These are phyloP conservation scores for Bolborhynchus lineola DNA, from an alignment of 2,113 vertebrate species.

Conservation along the genomic window DNA sequence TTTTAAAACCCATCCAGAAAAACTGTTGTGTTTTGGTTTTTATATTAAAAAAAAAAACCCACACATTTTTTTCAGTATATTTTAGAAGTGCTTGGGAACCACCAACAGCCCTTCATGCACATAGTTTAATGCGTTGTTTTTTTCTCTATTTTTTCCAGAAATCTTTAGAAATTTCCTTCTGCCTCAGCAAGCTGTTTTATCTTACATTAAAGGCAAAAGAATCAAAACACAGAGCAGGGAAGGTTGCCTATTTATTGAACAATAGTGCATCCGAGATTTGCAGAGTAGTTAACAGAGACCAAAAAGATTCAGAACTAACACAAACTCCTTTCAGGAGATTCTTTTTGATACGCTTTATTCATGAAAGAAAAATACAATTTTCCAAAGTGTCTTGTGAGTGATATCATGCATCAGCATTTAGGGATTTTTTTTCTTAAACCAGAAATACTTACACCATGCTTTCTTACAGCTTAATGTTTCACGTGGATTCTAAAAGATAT, in stretches of 20 bases:
- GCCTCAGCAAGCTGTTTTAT: neutral
- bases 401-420: neutral
- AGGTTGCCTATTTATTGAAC: neutral
- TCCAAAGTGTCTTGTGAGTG: neutral
- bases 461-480: neutral
- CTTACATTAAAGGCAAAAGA: slow-evolving; percentile 1
- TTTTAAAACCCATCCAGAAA: neutral
- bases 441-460: neutral
- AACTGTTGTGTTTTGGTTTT: neutral
- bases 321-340: neutral
- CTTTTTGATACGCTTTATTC: neutral
- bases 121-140: neutral
- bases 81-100: neutral
- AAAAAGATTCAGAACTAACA: slow-evolving; percentile 2
- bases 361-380: neutral
- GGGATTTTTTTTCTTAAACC: neutral
- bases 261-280: neutral
- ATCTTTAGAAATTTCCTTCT: neutral
- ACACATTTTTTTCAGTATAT: neutral
- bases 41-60: rapidly evolving
- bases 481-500: neutral
- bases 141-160: neutral
- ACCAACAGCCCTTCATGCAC: neutral
- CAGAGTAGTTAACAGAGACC: neutral
- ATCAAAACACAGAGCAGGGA: neutral